Conservation (phyloP, 1,140 invertebrate species). For the Harpegnathos saltator region DNA sequence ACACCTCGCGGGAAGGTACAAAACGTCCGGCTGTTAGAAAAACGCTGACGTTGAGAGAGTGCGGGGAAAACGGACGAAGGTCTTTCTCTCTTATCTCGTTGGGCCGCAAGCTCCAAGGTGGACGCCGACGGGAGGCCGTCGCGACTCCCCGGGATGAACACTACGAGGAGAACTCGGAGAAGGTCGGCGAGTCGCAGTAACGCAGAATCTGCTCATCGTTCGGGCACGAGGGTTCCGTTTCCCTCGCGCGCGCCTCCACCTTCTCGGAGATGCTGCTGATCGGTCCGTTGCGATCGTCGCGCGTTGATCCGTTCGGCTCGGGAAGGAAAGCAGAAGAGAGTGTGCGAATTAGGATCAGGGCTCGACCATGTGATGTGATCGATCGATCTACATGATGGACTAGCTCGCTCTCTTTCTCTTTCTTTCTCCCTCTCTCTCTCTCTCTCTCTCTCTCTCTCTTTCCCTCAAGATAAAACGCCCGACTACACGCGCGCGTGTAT, state of each 20-base stretch:
- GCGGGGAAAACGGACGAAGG: background rate
- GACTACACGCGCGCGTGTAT: background rate
- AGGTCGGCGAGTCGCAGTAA: slow-evolving; percentile 73
- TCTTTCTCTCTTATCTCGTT: slow-evolving; percentile 2
- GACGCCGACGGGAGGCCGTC: background rate
- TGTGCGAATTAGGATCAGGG: background rate
- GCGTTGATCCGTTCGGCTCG: slow-evolving; percentile 65
- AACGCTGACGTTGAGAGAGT: slow-evolving; percentile 16
- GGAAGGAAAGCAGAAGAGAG: slow-evolving; percentile 46
- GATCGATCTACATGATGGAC: background rate
- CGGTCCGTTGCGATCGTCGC: slow-evolving; percentile 60
- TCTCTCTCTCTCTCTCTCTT: background rate
- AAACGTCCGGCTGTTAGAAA: slow-evolving; percentile 37
- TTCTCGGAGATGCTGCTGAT: slow-evolving; percentile 72
- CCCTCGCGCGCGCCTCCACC: slow-evolving; percentile 52
- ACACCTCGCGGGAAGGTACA: slow-evolving; percentile 37
- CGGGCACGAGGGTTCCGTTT: slow-evolving; percentile 15
- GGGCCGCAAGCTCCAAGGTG: background rate
- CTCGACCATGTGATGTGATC: background rate
- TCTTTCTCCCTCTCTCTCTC: background rate
- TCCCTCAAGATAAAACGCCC: background rate
- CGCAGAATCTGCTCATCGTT: slow-evolving; percentile 65
- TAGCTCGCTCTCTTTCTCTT: background rate
- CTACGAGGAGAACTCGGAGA: slow-evolving; percentile 75
- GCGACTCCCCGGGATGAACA: slow-evolving; percentile 6